Percentiles rank a stretch among this genome's conserved stretches.
These are phyloP conservation scores for Setipinna tenuifilis DNA, from an alignment of 2,797 vertebrate species.

Conservation along the genomic window DNA sequence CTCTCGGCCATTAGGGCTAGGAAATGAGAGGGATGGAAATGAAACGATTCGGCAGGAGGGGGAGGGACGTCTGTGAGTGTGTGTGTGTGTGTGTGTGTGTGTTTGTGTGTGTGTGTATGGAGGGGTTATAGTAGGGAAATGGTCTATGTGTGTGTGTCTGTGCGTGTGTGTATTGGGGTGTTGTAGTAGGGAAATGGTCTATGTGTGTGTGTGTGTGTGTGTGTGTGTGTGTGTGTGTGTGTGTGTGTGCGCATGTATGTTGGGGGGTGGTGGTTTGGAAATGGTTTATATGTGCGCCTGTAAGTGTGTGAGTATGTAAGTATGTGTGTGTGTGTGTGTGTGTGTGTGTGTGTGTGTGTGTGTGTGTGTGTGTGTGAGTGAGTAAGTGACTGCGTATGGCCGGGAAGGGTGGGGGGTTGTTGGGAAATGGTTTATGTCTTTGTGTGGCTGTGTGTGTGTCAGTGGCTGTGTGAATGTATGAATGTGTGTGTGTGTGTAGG, in stretches of 20 bases:
- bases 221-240: neutral
- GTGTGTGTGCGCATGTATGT: neutral
- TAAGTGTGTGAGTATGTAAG: no score
- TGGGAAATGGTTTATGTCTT: neutral
- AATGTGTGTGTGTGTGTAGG: neutral
- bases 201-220: neutral
- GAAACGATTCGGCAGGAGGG: neutral
- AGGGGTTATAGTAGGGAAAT: no score
- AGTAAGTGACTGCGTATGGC: neutral
- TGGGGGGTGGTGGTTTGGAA: no score
- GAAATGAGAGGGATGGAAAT: slow-evolving; percentile 23
- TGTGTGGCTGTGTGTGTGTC: neutral
- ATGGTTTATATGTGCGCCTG: neutral
- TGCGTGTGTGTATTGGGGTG: neutral
- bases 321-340: no score
- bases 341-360: no score
- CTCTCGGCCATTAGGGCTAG: slow-evolving; percentile 20
- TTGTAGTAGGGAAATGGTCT: neutral
- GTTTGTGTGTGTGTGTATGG: neutral
- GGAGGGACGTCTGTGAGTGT: neutral
- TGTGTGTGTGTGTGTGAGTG: neutral
- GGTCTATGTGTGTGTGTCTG: neutral
- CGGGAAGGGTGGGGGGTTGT: neutral
- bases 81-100: slow-evolving; percentile 11
- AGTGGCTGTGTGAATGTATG: neutral